Evolutionary conservation across 2,888 invertebrate genomes (phyloP), one percentile per base, ranked within the genome.

Genomic region (Campaea margaritaria): DNA sequence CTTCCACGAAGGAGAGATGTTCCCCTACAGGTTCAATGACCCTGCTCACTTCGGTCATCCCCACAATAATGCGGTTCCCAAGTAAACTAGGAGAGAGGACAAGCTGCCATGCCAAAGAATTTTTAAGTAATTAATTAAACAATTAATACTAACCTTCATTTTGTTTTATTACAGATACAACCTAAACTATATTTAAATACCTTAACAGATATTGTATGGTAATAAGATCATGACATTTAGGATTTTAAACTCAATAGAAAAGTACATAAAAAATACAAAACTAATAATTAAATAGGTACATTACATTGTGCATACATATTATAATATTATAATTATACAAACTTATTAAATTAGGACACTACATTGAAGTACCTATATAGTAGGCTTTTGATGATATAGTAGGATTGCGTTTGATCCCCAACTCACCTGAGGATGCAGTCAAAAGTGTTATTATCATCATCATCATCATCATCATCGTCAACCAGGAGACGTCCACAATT

Each of bases 1-100:
- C 71, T 93, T 89, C 81, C 93, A 94, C 76, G 83, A 90, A 61
- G 89, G 87, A 38, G 85, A 88, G 45, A 75, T 79, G 44, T 82
- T 82, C 53, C 68, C 83, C 9, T 85, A 84, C 72, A 72, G 77
- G 52, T 74, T 79, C 61, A 83, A 81, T 55, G 72, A 75, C 46
- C 85, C 83, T 41, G 61, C 71, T 34, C 76, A 78, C 60, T 72
- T 70, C 38, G 65, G 42, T 48, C 58, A 64, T 42, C 51, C 67
- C 41, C 68, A 77, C 28, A 66, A 65, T 49, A 79, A 75, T 51
- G 70, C 75, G 53, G 78, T 80, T 47, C 74, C 74, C 43, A 79
- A 79, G 60, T 75, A 75, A 56, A 75, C 68, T 76, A 53, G 72
- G 71, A 72, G 74, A 75, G 67, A 70, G 69, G 75, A 73, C 70